Conservation (phyloP, 2,113 vertebrate genomes). For the Aegithalos caudatus region DNA sequence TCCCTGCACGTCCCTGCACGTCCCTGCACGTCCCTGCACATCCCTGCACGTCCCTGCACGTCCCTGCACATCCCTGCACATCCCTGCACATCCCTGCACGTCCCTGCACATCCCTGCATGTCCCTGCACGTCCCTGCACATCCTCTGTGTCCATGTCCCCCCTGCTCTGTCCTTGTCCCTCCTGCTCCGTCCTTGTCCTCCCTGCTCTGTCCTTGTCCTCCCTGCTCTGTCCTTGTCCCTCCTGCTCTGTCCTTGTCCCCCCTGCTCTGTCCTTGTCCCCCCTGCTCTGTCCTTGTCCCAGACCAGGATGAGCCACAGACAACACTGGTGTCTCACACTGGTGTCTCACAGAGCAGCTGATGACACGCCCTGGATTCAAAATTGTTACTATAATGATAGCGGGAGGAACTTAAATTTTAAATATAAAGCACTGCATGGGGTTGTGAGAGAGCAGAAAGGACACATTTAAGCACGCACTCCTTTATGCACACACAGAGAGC, state of each 20-base stretch:
- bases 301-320: background rate
- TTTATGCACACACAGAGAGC: background rate
- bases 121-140: too few relatives aligned
- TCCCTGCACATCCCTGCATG: too few relatives aligned
- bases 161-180: too few relatives aligned
- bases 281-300: accelerated
- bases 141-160: too few relatives aligned
- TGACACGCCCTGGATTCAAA: background rate
- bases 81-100: too few relatives aligned
- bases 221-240: background rate
- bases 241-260: background rate
- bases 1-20: accelerated
- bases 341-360: accelerated
- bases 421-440: background rate
- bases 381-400: accelerated
- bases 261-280: background rate
- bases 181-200: too few relatives aligned
- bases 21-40: accelerated
- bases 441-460: background rate
- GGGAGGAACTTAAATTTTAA: background rate
- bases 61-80: background rate
- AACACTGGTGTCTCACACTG: accelerated
- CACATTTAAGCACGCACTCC: background rate
- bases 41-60: accelerated
- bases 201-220: too few relatives aligned